Percentiles rank a stretch among this genome's conserved stretches.
Evolutionary conservation across 2,113 vertebrate genomes (phyloP).

Genomic region (Microcebus tavaratra): DNA sequence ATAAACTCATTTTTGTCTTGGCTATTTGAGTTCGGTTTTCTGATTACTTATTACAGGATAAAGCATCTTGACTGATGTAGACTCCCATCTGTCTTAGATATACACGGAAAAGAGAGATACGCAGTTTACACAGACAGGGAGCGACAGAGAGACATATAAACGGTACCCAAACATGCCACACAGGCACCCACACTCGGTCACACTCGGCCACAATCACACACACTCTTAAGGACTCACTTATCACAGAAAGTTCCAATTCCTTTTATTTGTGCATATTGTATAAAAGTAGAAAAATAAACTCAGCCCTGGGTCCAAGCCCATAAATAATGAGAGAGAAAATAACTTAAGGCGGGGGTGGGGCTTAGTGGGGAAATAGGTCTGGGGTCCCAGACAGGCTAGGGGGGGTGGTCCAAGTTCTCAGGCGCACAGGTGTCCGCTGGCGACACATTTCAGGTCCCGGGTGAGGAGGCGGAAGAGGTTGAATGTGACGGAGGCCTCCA

Average conservation of each 20-base stretch:
- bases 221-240: neutral
- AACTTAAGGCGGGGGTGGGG: neutral
- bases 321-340: constrained; percentile 14
- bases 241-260: neutral
- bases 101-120: neutral
- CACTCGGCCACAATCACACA: neutral
- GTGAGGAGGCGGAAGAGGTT: constrained; percentile 47
- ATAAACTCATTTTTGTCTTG: constrained; percentile 30
- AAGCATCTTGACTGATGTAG: neutral
- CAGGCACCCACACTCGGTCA: neutral
- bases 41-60: neutral
- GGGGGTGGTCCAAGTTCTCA: neutral
- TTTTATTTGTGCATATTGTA: constrained; percentile 30
- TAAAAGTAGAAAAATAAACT: constrained; percentile 53
- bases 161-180: neutral
- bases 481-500: constrained; percentile 9
- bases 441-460: neutral
- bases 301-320: neutral
- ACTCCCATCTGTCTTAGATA: neutral
- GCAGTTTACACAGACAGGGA: neutral
- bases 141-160: neutral
- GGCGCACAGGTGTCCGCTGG: neutral
- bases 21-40: neutral
- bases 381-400: neutral
- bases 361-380: neutral